Evolutionary conservation across 2,888 invertebrate species (phyloP), one percentile per base, ranked within the genome.

Genomic region (Oscheius onirici): DNA sequence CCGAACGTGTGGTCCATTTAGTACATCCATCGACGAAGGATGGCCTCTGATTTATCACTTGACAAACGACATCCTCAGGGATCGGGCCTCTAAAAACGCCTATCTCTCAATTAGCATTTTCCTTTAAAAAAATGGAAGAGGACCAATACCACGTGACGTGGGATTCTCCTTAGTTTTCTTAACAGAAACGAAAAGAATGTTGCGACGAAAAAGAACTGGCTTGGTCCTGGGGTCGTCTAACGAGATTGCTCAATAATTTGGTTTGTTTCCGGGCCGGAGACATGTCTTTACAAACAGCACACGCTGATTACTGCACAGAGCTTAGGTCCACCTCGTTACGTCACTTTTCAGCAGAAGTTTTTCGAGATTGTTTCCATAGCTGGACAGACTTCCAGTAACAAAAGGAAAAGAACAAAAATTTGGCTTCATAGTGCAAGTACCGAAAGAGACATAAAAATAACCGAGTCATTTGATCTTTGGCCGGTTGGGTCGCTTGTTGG

Each of bases 211-310:
- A 61, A 46, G 61, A 43, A 57, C 26, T n/a, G 17, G 22, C 28
- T 34, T 3, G 60, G 41, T n/a, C 26, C 6, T 28, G 51, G 20
- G 26, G 46, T 63, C 63, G 63, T 51, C 54, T 66, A 66, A 66
- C 66, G 52, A 66, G 66, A 66, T 66, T 66, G 66, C 20, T 10
- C 46, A 34, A 52, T 52, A 66, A 52, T 54, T 66, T 34, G 66
- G 52, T 66, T 66, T 66, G 66, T 66, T 66, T 66, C 66, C 41
- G 63, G 34, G 49, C 46, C 49, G n/a, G 24, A 20, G 34, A 34
- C 34, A 34, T 46, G 49, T 49, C 63, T 63, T 49, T 63, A 63
- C 63, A 63, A 63, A 63, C 63, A 63, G 22, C 34, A 57, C 40
- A 55, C 44, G 43, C 22, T 60, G 60, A 60, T 60, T 60, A 63